Evolutionary conservation across 2,797 vertebrate genomes (phyloP), one percentile per base, ranked within the genome.

Genomic region (Loriculus beryllinus): DNA sequence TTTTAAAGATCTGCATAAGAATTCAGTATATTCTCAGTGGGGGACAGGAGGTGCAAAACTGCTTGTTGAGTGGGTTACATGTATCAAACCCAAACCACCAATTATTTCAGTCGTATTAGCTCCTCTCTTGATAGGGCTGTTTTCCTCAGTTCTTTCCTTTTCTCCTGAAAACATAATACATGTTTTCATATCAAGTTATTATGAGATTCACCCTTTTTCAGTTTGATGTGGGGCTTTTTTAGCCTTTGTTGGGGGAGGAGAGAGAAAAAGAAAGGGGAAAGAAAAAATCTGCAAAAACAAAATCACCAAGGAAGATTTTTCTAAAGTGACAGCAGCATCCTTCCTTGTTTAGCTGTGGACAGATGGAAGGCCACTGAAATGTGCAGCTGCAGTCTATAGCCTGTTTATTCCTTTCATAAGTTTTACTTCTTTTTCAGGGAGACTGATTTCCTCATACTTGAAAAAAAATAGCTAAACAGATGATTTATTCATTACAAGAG

Each of bases 381-480:
- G 21, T 22, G 18, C 43, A 47, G 22, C 69, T 47, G 82, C 67
- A 71, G 45, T 39, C 42, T 45, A 10, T 0, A 77, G 49, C 8
- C 3, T 3, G 67, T 57, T 88, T 79, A 60, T 75, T 86, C 37
- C 47, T 81, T 57, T 90, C 31, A 1, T n/a, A 57, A 86, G 54
- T 87, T 95, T 87, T 68, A 57, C 80, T 94, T 93, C 63, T 89
- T 94, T 90, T 54, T 31, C 81, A 67, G 40, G 21, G 26, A 94
- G 39, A 40, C 7, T 10, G 28, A 79, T 88, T 42, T 52, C 47
- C 48, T 77, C 83, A 51, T 18, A n/a, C 42, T 59, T 67, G 63
- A 94, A 94, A 93, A 93, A 74, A 91, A 68, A 96, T 31, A 72
- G 17, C 70, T 70, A 88, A 91, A 75, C 17, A 94, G 65, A 74